Evolutionary conservation across 2,113 vertebrate species (phyloP).

Genomic region (Puma concolor): DNA sequence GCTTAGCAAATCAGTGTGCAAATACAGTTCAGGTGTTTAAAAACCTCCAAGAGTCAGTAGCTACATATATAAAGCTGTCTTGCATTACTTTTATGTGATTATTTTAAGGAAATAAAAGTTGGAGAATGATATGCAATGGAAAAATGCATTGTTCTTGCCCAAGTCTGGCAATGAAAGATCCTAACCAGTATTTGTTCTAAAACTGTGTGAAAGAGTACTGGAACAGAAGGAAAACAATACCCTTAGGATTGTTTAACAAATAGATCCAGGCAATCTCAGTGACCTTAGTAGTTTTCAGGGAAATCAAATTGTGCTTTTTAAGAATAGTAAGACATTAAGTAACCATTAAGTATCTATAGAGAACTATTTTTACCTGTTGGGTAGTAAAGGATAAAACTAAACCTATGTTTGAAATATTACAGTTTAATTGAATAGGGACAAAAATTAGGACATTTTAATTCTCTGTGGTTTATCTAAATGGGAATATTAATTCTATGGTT

Average conservation of each 20-base stretch:
- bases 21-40: neutral
- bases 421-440: conserved; percentile 15
- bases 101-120: neutral
- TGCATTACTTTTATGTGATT: neutral
- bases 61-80: neutral
- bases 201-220: neutral
- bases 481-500: neutral
- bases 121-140: neutral
- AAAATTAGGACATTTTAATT: neutral
- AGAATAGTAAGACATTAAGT: neutral
- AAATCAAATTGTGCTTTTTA: neutral
- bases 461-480: neutral
- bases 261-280: neutral
- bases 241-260: neutral
- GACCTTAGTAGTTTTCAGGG: neutral
- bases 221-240: neutral
- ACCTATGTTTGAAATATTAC: neutral
- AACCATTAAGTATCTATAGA: neutral
- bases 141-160: neutral
- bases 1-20: neutral
- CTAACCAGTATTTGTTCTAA: neutral
- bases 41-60: no score
- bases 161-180: neutral
- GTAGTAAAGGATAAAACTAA: neutral
- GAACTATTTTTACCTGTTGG: neutral